Base-by-base conservation (phyloP, 2,113 vertebrate species). In the Semnornis frantzii region DNA sequence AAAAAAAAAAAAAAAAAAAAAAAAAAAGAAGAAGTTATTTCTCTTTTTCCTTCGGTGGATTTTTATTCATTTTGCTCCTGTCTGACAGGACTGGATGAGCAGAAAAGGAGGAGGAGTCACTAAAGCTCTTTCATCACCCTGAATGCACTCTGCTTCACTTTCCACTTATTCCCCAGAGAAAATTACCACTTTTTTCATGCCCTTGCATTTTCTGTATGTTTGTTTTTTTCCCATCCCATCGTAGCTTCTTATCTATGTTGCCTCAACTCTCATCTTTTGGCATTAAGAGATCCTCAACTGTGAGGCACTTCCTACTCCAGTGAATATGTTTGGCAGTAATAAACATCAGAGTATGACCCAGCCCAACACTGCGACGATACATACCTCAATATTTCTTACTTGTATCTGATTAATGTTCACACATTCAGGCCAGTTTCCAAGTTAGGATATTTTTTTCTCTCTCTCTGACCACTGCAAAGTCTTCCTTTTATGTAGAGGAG, bases 1-100 rank as follows among this genome's bases (percentile, higher is more conserved):
- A 63, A 63, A 78, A 92, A 30, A n/a, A n/a, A n/a, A n/a, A n/a
- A n/a, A n/a, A n/a, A n/a, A n/a, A n/a, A n/a, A n/a, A n/a, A n/a
- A n/a, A n/a, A n/a, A n/a, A n/a, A n/a, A n/a, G n/a, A n/a, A n/a
- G n/a, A n/a, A 12, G 6, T 33, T 73, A 25, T 48, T 75, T 73
- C 33, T 58, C 21, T 31, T 65, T 85, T 87, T 83, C 44, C 74
- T 89, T 71, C 5, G 6, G 31, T 62, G 34, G 21, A 44, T 75
- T 91, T 93, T 81, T 72, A 90, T 79, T 96, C 50, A n/a, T 50
- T 95, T 92, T 87, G 31, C 65, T 65, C 58, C 68, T 82, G n/a
- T 33, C 73, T 89, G 69, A 85, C 60, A 83, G 72, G n/a, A 33
- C 50, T 23, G 50, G 63, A 70, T 69, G 63, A 58, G 39, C 46